Evolutionary conservation across 2,888 invertebrate genomes (phyloP).

Genomic region (Mongoloraphidia duomilia): DNA sequence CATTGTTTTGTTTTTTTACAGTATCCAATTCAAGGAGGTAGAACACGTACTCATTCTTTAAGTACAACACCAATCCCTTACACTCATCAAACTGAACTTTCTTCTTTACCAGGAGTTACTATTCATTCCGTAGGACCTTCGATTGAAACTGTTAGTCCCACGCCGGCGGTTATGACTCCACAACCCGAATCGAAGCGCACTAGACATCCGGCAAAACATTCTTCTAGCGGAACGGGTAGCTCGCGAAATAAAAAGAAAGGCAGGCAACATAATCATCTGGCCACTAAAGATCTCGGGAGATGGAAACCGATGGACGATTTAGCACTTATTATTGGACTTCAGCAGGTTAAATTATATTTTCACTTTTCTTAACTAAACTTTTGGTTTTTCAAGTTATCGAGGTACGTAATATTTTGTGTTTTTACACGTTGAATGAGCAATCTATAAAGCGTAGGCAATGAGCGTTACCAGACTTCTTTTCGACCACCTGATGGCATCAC

Average conservation of each 20-base stretch:
- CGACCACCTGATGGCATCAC: no score
- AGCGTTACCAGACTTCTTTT: no score
- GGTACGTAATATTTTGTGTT: not conserved
- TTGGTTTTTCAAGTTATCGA: not conserved
- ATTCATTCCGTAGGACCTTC: conserved; percentile 24
- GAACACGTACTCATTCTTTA: conserved; percentile 11
- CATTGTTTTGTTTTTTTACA: no score
- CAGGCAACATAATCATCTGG: conserved; percentile 50
- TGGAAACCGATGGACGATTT: conserved; percentile 98
- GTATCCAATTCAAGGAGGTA: conserved; percentile 11
- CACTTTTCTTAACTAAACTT: not conserved
- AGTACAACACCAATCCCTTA: conserved; percentile 5
- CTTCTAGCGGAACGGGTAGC: conserved; percentile 24
- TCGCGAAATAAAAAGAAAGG: conserved; percentile 42
- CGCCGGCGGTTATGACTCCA: conserved; percentile 22
- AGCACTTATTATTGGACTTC: conserved; percentile 81
- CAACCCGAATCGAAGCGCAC: conserved; percentile 26
- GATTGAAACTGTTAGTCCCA: conserved; percentile 23
- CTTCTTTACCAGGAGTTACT: conserved; percentile 4
- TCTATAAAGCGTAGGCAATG: not conserved
- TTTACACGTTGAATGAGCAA: not conserved
- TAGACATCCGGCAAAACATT: conserved; percentile 25
- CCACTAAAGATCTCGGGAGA: conserved; percentile 74
- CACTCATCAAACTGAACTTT: conserved; percentile 11
- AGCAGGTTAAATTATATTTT: conserved; percentile 44